These are phyloP conservation scores for Delichon dasypus DNA, from an alignment of 2,797 vertebrate species.

Conservation along the genomic window DNA sequence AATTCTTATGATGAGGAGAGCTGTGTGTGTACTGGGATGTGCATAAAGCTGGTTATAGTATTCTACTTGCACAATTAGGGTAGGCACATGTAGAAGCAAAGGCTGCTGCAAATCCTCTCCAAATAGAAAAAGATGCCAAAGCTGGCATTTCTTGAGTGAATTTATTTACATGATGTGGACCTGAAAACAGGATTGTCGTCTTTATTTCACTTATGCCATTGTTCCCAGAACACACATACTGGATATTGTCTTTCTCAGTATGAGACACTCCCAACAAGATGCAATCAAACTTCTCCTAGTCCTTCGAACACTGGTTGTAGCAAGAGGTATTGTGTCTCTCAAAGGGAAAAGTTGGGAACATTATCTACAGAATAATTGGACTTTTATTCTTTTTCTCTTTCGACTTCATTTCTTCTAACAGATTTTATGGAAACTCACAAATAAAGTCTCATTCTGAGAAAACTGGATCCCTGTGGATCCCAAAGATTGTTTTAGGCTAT, in stretches of 20 bases:
- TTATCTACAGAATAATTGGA: background rate
- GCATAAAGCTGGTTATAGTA: background rate
- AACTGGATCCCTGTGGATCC: background rate
- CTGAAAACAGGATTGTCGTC: slow-evolving; percentile 67
- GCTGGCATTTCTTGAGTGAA: background rate
- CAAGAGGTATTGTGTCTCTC: slow-evolving; percentile 61
- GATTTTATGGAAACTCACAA: background rate
- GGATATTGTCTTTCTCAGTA: slow-evolving; percentile 53
- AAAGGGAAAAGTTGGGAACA: background rate
- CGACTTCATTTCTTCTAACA: background rate
- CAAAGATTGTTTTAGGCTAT: background rate
- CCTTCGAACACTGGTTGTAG: slow-evolving; percentile 60
- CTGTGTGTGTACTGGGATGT: background rate
- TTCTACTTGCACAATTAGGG: background rate
- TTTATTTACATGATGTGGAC: slow-evolving; percentile 54
- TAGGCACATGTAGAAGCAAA: background rate
- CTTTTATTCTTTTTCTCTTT: background rate
- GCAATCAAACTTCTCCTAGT: slow-evolving; percentile 62
- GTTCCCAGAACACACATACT: slow-evolving; percentile 75
- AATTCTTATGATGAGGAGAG: background rate
- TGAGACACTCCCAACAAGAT: slow-evolving; percentile 54
- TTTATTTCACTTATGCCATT: slow-evolving; percentile 68
- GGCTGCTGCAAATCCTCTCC: background rate
- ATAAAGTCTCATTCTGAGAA: background rate
- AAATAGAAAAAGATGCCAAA: background rate